phyloP scores from a whole-genome alignment of 1,140 invertebrate genomes.

The Phymastichus coffea region DNA sequence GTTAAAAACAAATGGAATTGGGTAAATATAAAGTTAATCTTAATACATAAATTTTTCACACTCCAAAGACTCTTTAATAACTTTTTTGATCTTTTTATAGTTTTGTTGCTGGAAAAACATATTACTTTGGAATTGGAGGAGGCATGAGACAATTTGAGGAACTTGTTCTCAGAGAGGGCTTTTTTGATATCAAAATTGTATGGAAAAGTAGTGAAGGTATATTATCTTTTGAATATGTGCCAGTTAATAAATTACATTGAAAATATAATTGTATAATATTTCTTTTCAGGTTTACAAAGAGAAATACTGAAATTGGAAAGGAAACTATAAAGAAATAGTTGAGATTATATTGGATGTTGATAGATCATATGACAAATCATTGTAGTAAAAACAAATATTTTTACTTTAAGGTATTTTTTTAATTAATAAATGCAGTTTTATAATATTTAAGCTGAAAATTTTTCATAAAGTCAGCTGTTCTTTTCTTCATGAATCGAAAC shows the following conservation, averaged over 20 bases:
- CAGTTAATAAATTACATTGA: not conserved
- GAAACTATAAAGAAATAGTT: not conserved
- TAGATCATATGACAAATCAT: no score
- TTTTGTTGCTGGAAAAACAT: conserved; percentile 78
- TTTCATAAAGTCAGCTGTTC: no score
- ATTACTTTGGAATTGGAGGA: conserved; percentile 91
- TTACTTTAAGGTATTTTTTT: no score
- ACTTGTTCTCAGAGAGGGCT: conserved; percentile 57
- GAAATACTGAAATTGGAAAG: conserved; percentile 53
- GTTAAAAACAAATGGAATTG: conserved; percentile 66
- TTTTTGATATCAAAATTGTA: conserved; percentile 59
- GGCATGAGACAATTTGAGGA: conserved; percentile 72
- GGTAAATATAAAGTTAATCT: conserved; percentile 54
- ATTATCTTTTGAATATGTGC: conserved; percentile 4
- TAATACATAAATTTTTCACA: conserved; percentile 7
- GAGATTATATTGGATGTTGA: no score
- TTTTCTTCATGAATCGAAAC: no score
- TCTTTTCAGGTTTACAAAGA: conserved; percentile 52
- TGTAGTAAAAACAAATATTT: no score
- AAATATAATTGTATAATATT: conserved; percentile 18
- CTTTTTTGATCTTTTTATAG: conserved; percentile 37
- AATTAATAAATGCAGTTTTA: no score
- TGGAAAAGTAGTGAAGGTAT: conserved; percentile 63
- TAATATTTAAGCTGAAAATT: no score
- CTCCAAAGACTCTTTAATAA: not conserved